A percentile compares a stretch with the other conserved stretches of the same genome.
Conservation (phyloP, 2,888 invertebrate species). For the Molorchus minor region DNA sequence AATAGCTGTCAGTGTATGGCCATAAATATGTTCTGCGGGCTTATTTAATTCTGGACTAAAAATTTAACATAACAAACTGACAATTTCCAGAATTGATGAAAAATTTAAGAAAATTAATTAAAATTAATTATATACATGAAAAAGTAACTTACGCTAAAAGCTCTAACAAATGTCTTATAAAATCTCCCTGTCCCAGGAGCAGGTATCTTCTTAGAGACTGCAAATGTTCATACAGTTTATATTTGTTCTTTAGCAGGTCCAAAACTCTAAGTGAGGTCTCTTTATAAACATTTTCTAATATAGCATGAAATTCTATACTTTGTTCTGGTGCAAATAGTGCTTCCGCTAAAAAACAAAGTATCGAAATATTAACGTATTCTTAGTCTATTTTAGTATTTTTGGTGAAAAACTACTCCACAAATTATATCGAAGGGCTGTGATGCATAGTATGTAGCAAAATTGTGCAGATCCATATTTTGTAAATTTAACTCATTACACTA, state of each 20-base stretch:
- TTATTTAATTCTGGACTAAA: conserved; percentile 86
- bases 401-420: not conserved
- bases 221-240: conserved; percentile 89
- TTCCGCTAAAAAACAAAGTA: conserved; percentile 62
- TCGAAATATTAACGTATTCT: not conserved
- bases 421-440: too few relatives aligned
- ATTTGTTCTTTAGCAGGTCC: conserved; percentile 85
- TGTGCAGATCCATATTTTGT: too few relatives aligned
- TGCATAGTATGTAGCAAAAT: too few relatives aligned
- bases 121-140: not conserved
- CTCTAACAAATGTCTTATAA: conserved; percentile 92
- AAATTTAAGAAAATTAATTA: not conserved
- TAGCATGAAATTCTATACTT: conserved; percentile 78
- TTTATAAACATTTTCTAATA: conserved; percentile 84
- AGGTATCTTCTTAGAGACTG: conserved; percentile 90
- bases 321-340: conserved; percentile 75
- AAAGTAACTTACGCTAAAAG: conserved; percentile 78
- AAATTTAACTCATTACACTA: too few relatives aligned
- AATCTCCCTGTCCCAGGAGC: conserved; percentile 95
- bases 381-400: not conserved
- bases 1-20: conserved; percentile 87
- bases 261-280: conserved; percentile 88
- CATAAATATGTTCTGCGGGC: conserved; percentile 84
- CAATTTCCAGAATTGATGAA: not conserved
- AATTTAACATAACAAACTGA: conserved; percentile 4